Base-by-base conservation (phyloP, 2,888 invertebrate genomes). In the Polymixis lichenea region DNA sequence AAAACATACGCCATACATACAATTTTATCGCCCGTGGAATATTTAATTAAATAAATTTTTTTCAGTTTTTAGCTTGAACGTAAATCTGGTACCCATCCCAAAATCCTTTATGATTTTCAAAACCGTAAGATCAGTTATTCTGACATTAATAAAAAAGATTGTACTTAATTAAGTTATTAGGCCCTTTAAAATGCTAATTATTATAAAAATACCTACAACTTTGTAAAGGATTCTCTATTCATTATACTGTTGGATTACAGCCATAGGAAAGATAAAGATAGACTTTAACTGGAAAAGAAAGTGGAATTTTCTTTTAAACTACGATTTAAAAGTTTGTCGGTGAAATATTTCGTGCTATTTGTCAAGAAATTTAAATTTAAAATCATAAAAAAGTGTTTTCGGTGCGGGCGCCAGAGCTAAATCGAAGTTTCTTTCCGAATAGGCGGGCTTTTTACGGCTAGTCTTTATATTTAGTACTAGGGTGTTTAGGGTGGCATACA, bases 351-450 rank as follows among this genome's bases (percentile, higher is more conserved):
- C 70, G 25, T 7, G 62, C 70, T 71, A 74, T 74, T 67, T 80
- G 85, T 74, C 81, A 68, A 55, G 58, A 64, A 84, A 81, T 81
- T 84, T 73, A 67, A 82, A 85, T 60, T 82, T 80, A 60, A 84
- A 80, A 80, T 84, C 71, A 71, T 80, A 71, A 84, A 82, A n/a
- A 82, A 71, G 32, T 74, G 28, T 74, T 84, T 72, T 85, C 62
- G 13, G 58, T 19, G 67, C 53, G 32, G 17, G 15, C 43, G 70
- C 28, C n/a, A 13, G 51, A 25, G 38, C 38, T 60, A 55, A 70
- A 67, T 62, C 25, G 38, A 60, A 46, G n/a, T n/a, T 25, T 58
- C 67, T 75, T 80, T 62, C 32, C 61, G 8, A 62, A 32, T 6
- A 7, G 55, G n/a, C 49, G 1, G 28, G 22, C 5, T 66, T 56